Conservation (phyloP, 2,797 vertebrate species). For the Danio kyathit region DNA sequence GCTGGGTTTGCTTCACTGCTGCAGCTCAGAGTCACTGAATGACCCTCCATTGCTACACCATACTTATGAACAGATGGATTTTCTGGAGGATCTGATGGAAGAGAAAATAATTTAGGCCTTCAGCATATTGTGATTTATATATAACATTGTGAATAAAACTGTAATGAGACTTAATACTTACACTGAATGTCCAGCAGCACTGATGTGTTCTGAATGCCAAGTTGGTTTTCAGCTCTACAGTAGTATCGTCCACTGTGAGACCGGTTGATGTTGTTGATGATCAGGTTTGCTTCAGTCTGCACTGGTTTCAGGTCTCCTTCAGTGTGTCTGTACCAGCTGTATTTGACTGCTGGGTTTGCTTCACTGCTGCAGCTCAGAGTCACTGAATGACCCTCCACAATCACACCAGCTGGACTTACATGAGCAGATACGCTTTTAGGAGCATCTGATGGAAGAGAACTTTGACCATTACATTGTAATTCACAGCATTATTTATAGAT, state of each 20-base stretch:
- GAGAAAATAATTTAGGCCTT: too few relatives aligned
- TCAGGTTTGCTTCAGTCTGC: conserved; percentile 17
- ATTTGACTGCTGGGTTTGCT: background rate
- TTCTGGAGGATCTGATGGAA: background rate
- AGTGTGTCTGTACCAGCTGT: conserved; percentile 49
- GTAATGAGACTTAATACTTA: conserved; percentile 21
- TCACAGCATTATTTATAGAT: background rate
- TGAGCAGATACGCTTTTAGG: background rate
- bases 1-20: conserved; percentile 27
- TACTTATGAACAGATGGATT: background rate
- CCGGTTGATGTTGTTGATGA: background rate
- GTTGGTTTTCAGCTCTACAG: conserved; percentile 45
- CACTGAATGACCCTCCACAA: conserved; percentile 9
- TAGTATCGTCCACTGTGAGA: conserved; percentile 38
- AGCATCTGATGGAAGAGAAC: background rate
- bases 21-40: conserved; percentile 38
- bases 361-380: conserved; percentile 45
- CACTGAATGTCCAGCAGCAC: conserved; percentile 41
- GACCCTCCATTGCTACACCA: background rate
- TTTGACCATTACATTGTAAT: too few relatives aligned
- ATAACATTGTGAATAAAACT: too few relatives aligned
- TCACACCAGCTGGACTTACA: background rate
- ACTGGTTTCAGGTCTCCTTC: conserved; percentile 26
- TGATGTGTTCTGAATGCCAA: conserved; percentile 30
- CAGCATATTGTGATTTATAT: too few relatives aligned